Percentiles rank a stretch among this genome's conserved stretches.
These are phyloP conservation scores for Megaceryle alcyon DNA, from an alignment of 2,797 vertebrate genomes.

Conservation along the genomic window DNA sequence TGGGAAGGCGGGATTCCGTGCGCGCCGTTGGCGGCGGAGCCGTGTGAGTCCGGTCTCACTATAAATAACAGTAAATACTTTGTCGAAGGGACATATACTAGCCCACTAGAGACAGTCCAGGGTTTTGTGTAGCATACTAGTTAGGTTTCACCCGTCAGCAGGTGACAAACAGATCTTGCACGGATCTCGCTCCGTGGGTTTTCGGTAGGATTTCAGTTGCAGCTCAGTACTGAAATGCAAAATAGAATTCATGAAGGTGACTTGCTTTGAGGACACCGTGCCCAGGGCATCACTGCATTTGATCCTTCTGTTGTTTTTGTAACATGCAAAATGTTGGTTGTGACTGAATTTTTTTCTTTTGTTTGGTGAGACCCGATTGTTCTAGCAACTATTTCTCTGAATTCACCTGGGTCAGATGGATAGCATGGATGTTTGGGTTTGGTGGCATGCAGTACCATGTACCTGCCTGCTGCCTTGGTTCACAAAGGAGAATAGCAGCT, in stretches of 20 bases:
- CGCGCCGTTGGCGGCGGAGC: neutral
- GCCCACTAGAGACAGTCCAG: neutral
- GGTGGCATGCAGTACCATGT: neutral
- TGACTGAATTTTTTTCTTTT: neutral
- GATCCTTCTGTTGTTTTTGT: neutral
- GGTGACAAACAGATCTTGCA: accelerated
- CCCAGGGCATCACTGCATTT: accelerated
- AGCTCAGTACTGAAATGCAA: neutral
- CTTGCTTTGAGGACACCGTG: neutral
- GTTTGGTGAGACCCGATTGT: neutral
- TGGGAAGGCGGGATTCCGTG: neutral
- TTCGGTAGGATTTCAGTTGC: neutral
- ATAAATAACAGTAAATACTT: neutral
- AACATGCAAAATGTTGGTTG: neutral
- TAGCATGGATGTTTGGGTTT: neutral
- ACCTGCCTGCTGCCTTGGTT: neutral
- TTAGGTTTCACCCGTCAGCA: neutral
- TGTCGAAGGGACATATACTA: accelerated
- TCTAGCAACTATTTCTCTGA: neutral
- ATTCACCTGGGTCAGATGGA: neutral
- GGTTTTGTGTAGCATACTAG: accelerated
- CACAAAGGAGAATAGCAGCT: neutral
- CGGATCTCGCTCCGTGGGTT: neutral
- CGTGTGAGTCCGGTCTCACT: too few species aligned
- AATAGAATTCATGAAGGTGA: neutral